phyloP scores from a whole-genome alignment of 2,113 vertebrate genomes.

The Bungarus multicinctus region DNA sequence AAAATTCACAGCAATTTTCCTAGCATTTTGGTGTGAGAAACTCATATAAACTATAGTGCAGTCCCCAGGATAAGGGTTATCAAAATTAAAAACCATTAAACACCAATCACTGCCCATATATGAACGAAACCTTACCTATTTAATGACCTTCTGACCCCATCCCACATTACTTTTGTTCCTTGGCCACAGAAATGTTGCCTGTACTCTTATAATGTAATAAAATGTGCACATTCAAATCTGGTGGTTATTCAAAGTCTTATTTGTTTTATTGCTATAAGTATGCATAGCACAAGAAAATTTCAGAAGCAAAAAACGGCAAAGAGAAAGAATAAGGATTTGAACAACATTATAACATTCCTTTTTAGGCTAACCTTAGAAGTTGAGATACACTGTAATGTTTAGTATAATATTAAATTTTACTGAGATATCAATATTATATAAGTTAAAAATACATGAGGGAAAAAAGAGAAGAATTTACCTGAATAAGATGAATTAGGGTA shows the following conservation, averaged over 20 bases:
- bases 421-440: background rate
- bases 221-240: background rate
- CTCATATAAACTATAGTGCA: background rate
- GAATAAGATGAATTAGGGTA: conserved; percentile 89
- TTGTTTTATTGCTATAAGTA: background rate
- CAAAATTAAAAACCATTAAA: background rate
- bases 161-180: background rate
- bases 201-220: background rate
- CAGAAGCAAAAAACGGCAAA: background rate
- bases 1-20: background rate
- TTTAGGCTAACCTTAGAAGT: background rate
- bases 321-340: background rate
- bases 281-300: background rate
- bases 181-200: background rate
- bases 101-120: background rate
- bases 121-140: background rate
- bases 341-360: background rate
- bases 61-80: background rate
- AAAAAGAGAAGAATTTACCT: conserved; percentile 71
- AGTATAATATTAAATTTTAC: background rate
- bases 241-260: background rate
- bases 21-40: background rate
- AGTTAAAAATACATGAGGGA: background rate
- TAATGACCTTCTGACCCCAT: background rate
- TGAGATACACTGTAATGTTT: background rate